These are phyloP conservation scores for pig (Sus scrofa) DNA, from an alignment of 2,113 vertebrate species.

Conservation along the genomic window T2T-Sscrofa CM000830.6:75871501-75872000, in stretches of 20 bases:
- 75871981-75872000: neutral
- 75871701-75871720: neutral
- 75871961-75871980: neutral
- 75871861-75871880: neutral
- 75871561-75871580: neutral
- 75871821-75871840: neutral
- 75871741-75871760: neutral
- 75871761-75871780: conserved; percentile 6
- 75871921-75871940: neutral
- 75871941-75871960: neutral
- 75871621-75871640: neutral
- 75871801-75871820: neutral
- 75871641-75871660: neutral
- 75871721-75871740: neutral
- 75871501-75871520: neutral
- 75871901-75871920: too few species aligned
- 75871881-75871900: neutral
- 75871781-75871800: neutral
- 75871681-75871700: neutral
- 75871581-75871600: neutral
- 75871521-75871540: neutral
- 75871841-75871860: neutral
- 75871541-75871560: neutral
- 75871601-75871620: neutral
- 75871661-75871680: neutral